Evolutionary conservation across 2,113 vertebrate species (phyloP), one percentile per base, ranked within the genome.

Genomic region (Dendropsophus ebraccatus): DNA sequence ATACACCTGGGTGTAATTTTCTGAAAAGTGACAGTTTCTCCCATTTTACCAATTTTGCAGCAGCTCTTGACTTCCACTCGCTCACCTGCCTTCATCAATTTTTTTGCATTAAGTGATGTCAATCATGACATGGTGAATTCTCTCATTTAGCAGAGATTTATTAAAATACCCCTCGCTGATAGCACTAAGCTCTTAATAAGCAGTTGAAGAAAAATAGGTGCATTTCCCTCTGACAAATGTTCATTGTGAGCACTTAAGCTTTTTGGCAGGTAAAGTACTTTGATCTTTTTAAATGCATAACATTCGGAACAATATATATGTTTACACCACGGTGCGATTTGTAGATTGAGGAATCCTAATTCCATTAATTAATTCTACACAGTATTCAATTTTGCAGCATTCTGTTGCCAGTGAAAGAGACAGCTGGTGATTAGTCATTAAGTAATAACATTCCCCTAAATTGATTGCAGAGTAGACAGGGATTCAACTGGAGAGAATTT

Each of bases 401-500:
- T 87, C 77, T 87, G 77, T 72, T 87, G 78, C 78, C 78, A 87
- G 85, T 50, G 67, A 74, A 87, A 65, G 28, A 81, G 78, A 81
- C 85, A 87, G 85, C 85, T 87, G 85, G 85, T 87, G 85, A 87
- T 87, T 87, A 87, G 85, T 74, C 85, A 81, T 69, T 87, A 87
- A 87, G 85, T 87, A 81, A 87, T 87, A 87, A 81, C 84, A 86
- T 86, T 86, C 56, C 76, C 75, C 67, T 72, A 73, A 81, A 87
- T 81, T 87, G 85, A 87, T 87, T 81, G 85, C 67, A 60, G 35
- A 81, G 69, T 74, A 87, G 85, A 87, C 85, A 74, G 19, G 41
- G 85, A 87, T 81, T 81, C 85, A 81, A 74, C 67, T 74, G 77
- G 21, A 25, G 67, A 87, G 78, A 81, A 72, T 81, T 50, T 80